Evolutionary conservation across 2,113 vertebrate genomes (phyloP).

Genomic region (Elaphurus davidianus): DNA sequence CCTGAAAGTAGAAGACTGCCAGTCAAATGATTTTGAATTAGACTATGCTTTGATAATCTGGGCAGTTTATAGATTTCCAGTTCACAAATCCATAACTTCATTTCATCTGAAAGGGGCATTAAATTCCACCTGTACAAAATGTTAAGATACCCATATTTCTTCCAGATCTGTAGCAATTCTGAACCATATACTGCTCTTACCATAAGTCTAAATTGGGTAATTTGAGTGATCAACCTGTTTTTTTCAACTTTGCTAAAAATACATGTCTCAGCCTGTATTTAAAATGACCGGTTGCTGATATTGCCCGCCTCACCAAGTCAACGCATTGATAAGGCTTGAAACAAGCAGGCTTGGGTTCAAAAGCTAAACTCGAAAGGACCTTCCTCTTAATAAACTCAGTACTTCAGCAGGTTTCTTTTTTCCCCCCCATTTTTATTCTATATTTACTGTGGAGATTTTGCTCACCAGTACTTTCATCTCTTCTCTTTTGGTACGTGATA

Average conservation of each 20-base stretch:
- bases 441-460: background rate
- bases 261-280: fast-evolving
- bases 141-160: background rate
- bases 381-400: background rate
- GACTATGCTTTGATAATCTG: background rate
- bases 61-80: background rate
- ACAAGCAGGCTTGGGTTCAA: background rate
- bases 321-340: background rate
- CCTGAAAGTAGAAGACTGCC: background rate
- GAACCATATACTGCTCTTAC: background rate
- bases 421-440: background rate
- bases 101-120: background rate
- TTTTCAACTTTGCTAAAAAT: constrained; percentile 18
- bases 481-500: background rate
- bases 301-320: no score
- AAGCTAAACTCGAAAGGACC: background rate
- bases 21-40: background rate
- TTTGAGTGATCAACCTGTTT: background rate
- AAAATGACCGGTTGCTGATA: background rate
- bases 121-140: background rate
- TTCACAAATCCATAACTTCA: background rate
- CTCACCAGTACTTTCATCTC: background rate
- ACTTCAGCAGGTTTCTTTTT: background rate
- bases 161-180: background rate
- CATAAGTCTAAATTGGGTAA: background rate